phyloP scores from a whole-genome alignment of 2,888 invertebrate genomes.

The Himalopsyche tibetana region DNA sequence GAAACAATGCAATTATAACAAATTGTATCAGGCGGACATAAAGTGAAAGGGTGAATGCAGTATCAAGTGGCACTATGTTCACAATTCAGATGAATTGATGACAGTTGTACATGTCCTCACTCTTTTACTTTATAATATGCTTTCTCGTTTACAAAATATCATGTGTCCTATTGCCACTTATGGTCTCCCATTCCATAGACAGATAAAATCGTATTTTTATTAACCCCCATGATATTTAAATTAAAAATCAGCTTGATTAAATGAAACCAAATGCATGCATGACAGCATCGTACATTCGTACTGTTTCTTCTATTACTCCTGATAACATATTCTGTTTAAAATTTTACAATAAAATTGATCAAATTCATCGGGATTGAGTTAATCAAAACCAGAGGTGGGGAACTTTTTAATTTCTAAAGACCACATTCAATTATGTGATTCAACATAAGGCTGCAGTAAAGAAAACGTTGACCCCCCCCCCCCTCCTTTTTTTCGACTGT shows the following conservation, averaged over 20 bases:
- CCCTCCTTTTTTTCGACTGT: too few relatives aligned
- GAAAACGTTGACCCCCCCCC: too few relatives aligned
- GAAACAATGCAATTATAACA: background rate
- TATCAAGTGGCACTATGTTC: slow-evolving; percentile 50
- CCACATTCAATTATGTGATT: too few relatives aligned
- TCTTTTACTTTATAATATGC: slow-evolving; percentile 53
- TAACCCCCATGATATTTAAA: slow-evolving; percentile 23
- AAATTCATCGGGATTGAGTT: too few relatives aligned
- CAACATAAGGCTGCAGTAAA: too few relatives aligned
- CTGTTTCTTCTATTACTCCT: background rate
- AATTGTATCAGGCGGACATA: slow-evolving; percentile 39
- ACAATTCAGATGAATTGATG: slow-evolving; percentile 59
- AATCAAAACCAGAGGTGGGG: too few relatives aligned
- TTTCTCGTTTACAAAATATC: slow-evolving; percentile 43
- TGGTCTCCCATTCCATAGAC: slow-evolving; percentile 52
- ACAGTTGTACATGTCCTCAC: slow-evolving; percentile 54
- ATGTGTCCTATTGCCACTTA: slow-evolving; percentile 55
- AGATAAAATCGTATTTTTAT: slow-evolving; percentile 46
- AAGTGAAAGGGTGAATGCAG: slow-evolving; percentile 45
- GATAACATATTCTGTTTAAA: background rate
- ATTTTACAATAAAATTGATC: too few relatives aligned
- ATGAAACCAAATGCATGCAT: slow-evolving; percentile 41
- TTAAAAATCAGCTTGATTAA: slow-evolving; percentile 1
- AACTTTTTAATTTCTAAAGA: too few relatives aligned
- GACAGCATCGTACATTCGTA: background rate